Percentiles rank a stretch among this genome's conserved stretches.
These are phyloP conservation scores for Spinibarbus caldwelli DNA, from an alignment of 2,797 vertebrate species.

Conservation along the genomic window DNA sequence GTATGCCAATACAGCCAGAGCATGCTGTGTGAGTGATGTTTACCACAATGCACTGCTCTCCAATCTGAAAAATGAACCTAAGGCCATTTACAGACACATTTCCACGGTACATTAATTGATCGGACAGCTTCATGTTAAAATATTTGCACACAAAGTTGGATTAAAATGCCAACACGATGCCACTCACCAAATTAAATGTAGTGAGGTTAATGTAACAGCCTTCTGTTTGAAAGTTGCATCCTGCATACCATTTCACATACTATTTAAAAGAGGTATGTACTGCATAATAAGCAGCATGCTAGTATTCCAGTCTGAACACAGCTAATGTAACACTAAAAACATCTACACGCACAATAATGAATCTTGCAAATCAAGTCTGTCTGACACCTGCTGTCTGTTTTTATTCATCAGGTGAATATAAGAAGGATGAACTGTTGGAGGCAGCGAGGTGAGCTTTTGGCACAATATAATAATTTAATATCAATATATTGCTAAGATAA, in stretches of 20 bases:
- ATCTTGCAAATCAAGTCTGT: background rate
- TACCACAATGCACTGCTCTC: background rate
- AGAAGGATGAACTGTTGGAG: constrained; percentile 99
- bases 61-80: background rate
- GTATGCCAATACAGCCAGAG: background rate
- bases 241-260: too few species aligned
- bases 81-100: background rate
- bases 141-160: background rate
- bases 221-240: background rate
- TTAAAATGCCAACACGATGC: background rate
- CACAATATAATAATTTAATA: background rate
- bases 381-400: constrained; percentile 77
- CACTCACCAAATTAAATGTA: background rate
- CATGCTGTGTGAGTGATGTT: background rate
- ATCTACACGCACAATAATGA: background rate
- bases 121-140: background rate
- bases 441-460: constrained; percentile 91
- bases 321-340: background rate
- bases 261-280: background rate
- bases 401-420: constrained; percentile 97
- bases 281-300: background rate
- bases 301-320: background rate
- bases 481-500: background rate
- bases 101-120: background rate
- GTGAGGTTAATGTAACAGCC: background rate